Conservation (phyloP, 2,888 invertebrate genomes). For the Drosophila nr. perissopoda region DNA sequence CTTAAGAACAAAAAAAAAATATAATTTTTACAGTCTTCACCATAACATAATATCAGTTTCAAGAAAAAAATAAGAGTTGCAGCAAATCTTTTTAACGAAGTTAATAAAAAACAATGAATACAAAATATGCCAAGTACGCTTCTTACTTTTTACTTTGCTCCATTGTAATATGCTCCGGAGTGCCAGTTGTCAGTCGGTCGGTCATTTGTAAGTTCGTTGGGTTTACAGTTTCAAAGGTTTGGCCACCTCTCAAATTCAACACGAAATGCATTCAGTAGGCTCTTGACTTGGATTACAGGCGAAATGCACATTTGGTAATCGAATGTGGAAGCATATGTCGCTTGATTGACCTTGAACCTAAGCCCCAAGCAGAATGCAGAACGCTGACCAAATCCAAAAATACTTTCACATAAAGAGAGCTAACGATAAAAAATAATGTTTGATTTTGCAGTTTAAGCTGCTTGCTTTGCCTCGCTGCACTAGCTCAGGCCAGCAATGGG, state of each 20-base stretch:
- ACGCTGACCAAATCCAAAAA: slow-evolving; percentile 43
- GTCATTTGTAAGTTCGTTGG: slow-evolving; percentile 9
- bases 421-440: slow-evolving; percentile 49
- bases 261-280: slow-evolving; percentile 32
- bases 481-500: slow-evolving; percentile 34
- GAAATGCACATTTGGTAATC: slow-evolving; percentile 7
- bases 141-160: neutral
- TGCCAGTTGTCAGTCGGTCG: slow-evolving; percentile 22
- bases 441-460: slow-evolving; percentile 77
- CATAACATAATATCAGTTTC: neutral
- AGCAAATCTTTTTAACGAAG: neutral
- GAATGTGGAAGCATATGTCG: slow-evolving; percentile 43
- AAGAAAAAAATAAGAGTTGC: neutral
- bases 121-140: neutral
- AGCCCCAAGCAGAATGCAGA: slow-evolving; percentile 10
- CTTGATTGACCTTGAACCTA: slow-evolving; percentile 68
- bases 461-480: slow-evolving; percentile 64
- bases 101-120: neutral
- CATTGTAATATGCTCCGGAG: slow-evolving; percentile 9
- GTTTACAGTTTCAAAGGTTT: slow-evolving; percentile 65
- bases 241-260: slow-evolving; percentile 43
- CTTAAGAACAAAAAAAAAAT: slow-evolving; percentile 4
- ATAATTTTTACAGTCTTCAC: slow-evolving; percentile 14
- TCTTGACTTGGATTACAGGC: slow-evolving; percentile 39
- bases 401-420: slow-evolving; percentile 38